Base-by-base conservation (phyloP, 2,113 vertebrate species). In the Regulus satrapa region DNA sequence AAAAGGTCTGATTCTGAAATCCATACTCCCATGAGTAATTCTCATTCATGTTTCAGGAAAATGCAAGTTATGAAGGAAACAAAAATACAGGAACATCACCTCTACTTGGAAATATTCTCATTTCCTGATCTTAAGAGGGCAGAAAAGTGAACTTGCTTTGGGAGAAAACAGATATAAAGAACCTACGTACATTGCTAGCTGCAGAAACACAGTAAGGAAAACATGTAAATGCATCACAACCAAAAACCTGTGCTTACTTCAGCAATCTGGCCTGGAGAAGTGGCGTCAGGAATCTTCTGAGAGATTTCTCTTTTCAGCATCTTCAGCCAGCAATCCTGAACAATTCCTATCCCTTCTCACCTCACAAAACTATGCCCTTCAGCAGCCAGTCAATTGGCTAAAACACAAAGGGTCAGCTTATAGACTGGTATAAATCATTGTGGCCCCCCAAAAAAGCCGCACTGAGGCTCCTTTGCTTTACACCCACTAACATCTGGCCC, bases 401-500 rank as follows among this genome's bases (percentile, higher is more conserved):
- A 81, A 80, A 75, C 13, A 3, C n/a, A 48, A 58, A 38, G 14
- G 56, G 52, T 9, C 41, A 54, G 49, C 92, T 64, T 95, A 71
- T 76, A 85, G 74, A 64, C 74, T 61, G 21, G 20, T 78, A 38
- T 75, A 89, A 89, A 89, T 61, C 64, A 45, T 3, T 0, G 0
- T 29, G 43, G 38, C 26, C 41, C 26, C n/a, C 54, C 8, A 7
- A 6, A 24, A 32, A 85, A 77, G n/a, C 64, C 61, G 63, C 52
- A 45, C 41, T 24, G 51, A 67, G 43, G 48, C 43, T 83, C 52
- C 72, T 48, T 56, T 2, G 8, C 68, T 88, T 88, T 91, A 82
- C 88, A 90, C 72, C 92, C 79, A 69, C 93, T 78, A 94, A 91
- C 86, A 96, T 96, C 92, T 95, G 95, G 74, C 81, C 52, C 52